Conservation (phyloP, 2,888 invertebrate genomes). For the Notodonta dromedarius region DNA sequence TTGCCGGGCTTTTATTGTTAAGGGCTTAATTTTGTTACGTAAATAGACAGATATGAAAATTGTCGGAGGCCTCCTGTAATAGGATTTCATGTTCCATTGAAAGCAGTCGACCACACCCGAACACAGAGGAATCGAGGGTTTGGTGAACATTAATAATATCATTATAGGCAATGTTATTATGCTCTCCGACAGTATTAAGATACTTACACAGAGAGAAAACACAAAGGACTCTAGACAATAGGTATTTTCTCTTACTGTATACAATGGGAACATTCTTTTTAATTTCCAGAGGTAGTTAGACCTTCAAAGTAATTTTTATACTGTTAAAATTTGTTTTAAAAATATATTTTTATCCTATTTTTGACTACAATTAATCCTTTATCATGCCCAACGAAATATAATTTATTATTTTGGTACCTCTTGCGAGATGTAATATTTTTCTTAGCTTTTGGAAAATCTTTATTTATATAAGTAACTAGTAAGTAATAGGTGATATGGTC, state of each 20-base stretch:
- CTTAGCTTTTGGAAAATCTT: no score
- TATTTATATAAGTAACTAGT: no score
- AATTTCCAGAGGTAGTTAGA: no score
- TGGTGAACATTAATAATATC: background rate
- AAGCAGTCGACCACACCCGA: background rate
- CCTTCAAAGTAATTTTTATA: no score
- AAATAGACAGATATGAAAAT: slow-evolving; percentile 2
- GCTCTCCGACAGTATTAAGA: background rate
- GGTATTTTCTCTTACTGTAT: no score
- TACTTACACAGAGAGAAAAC: background rate
- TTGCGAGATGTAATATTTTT: no score
- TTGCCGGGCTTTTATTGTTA: background rate
- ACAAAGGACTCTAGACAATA: background rate
- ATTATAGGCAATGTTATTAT: background rate
- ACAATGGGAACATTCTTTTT: no score
- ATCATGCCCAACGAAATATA: no score
- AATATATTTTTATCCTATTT: no score
- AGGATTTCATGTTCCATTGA: slow-evolving; percentile 1
- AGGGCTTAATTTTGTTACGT: background rate
- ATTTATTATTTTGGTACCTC: no score
- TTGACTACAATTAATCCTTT: no score
- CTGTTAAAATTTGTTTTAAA: no score
- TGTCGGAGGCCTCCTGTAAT: background rate
- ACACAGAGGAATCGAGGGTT: background rate
- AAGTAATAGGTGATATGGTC: background rate